Evolutionary conservation across 1,140 invertebrate species (phyloP).

Genomic region (Oryzaephilus surinamensis): DNA sequence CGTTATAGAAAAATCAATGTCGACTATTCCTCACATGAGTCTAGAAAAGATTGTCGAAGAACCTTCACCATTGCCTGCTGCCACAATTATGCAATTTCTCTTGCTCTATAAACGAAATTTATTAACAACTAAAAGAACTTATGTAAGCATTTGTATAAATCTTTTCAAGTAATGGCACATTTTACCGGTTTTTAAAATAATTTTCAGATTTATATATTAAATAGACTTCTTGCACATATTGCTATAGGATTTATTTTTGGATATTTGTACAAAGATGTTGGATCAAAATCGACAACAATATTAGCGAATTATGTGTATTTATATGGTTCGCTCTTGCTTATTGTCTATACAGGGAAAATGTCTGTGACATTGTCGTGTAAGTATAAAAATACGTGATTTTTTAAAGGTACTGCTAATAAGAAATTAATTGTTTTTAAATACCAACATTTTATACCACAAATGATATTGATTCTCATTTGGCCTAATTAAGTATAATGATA

Average conservation of each 20-base stretch:
- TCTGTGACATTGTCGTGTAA: conserved; percentile 90
- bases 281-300: conserved; percentile 71
- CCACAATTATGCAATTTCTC: conserved; percentile 42
- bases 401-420: no score
- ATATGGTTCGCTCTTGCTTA: conserved; percentile 80
- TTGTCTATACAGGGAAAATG: conserved; percentile 93
- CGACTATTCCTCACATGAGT: no score
- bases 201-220: conserved; percentile 53
- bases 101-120: conserved; percentile 52
- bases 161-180: background rate
- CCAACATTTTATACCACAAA: no score
- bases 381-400: conserved; percentile 33
- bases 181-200: background rate
- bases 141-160: conserved; percentile 40
- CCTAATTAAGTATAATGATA: no score
- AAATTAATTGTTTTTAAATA: no score
- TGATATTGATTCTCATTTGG: no score
- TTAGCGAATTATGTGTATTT: conserved; percentile 86
- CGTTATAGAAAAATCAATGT: no score
- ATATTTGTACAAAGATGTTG: conserved; percentile 77
- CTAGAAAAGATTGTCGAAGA: conserved; percentile 11
- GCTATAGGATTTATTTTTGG: conserved; percentile 79
- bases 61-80: conserved; percentile 26
- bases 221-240: conserved; percentile 71
- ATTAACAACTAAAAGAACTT: conserved; percentile 46